Evolutionary conservation across 1,140 invertebrate genomes (phyloP).

Genomic region (Acromyrmex heyeri): DNA sequence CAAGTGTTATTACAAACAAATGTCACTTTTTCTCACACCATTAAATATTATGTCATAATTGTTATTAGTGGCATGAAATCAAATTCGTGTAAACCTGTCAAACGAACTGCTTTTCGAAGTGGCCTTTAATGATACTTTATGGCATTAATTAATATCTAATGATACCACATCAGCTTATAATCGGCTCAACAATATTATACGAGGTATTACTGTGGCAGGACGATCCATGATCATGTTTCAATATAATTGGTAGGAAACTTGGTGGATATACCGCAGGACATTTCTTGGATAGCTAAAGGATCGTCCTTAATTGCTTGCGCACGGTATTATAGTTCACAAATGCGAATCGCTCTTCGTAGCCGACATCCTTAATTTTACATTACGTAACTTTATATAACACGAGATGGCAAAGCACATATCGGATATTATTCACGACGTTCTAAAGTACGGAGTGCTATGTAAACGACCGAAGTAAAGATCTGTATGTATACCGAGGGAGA

Average conservation of each 20-base stretch:
- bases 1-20: constrained; percentile 6
- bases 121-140: constrained; percentile 39
- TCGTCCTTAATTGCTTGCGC: constrained; percentile 24
- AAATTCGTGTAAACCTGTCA: background rate
- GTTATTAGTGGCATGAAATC: constrained; percentile 54
- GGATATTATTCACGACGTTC: constrained; percentile 23
- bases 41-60: background rate
- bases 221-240: constrained; percentile 15
- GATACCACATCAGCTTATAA: constrained; percentile 56
- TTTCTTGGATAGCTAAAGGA: constrained; percentile 51
- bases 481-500: background rate
- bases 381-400: constrained; percentile 25
- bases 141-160: constrained; percentile 74
- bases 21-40: background rate
- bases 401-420: background rate
- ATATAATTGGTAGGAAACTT: background rate
- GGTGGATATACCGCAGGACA: constrained; percentile 22
- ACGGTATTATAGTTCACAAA: background rate
- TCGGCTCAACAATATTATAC: constrained; percentile 69
- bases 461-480: constrained; percentile 18
- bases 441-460: constrained; percentile 11
- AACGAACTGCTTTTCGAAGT: constrained; percentile 15
- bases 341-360: background rate
- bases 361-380: constrained; percentile 23
- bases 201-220: constrained; percentile 46